Evolutionary conservation across 2,888 invertebrate genomes (phyloP).

Genomic region (Prosapia bicincta): DNA sequence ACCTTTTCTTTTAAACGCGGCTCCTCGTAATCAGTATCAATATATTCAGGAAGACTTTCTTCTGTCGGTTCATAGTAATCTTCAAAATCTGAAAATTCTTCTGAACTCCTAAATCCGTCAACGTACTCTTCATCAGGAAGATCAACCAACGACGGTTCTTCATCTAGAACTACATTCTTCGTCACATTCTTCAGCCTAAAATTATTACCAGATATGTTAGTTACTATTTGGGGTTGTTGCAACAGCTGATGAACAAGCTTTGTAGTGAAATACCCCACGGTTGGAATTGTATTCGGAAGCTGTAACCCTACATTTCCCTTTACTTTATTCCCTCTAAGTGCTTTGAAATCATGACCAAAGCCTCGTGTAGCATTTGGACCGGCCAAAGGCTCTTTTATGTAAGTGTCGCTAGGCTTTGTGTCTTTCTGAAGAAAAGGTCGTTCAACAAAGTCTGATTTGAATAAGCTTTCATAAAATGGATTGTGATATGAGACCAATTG

Average conservation of each 20-base stretch:
- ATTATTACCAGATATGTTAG: background rate
- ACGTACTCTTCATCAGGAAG: background rate
- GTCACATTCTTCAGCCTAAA: background rate
- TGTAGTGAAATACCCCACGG: slow-evolving; percentile 25
- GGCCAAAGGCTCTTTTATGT: slow-evolving; percentile 21
- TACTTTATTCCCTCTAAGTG: slow-evolving; percentile 16
- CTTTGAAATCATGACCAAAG: slow-evolving; percentile 25
- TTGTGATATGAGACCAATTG: background rate
- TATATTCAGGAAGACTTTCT: background rate
- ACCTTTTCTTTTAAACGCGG: background rate
- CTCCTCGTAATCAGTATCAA: background rate
- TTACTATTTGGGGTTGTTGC: background rate
- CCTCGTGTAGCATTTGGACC: slow-evolving; percentile 24
- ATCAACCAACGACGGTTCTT: background rate
- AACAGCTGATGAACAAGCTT: slow-evolving; percentile 16
- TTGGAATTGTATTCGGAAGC: slow-evolving; percentile 14
- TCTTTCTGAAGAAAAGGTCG: background rate
- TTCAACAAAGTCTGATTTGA: background rate
- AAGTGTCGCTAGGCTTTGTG: background rate
- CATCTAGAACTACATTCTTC: background rate
- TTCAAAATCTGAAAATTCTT: background rate
- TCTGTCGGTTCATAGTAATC: background rate
- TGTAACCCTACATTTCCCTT: slow-evolving; percentile 7
- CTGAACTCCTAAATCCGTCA: background rate
- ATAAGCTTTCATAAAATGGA: background rate